Conservation (phyloP, 2,888 invertebrate genomes). For the Reticulitermes lucifugus region DNA sequence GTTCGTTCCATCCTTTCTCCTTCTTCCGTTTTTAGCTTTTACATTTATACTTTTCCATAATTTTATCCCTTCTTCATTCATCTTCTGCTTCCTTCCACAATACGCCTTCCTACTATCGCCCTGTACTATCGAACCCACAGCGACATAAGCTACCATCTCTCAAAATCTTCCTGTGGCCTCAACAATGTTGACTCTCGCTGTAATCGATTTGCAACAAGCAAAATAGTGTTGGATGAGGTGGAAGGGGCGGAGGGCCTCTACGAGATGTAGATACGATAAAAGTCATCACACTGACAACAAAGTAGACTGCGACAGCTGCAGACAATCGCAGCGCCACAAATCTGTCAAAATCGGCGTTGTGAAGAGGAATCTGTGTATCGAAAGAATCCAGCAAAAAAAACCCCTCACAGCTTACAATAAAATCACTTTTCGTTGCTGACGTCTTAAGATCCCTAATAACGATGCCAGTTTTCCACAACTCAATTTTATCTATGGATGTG, state of each 20-base stretch:
- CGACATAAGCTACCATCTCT: background rate
- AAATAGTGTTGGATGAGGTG: background rate
- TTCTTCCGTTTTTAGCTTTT: too few species aligned
- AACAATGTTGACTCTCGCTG: background rate
- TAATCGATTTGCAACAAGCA: background rate
- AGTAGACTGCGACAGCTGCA: slow-evolving; percentile 3
- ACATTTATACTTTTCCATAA: too few species aligned
- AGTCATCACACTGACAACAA: slow-evolving; percentile 8
- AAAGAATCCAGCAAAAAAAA: background rate
- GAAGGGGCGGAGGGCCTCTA: background rate
- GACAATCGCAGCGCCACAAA: background rate
- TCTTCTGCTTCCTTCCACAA: too few species aligned
- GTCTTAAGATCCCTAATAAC: too few species aligned
- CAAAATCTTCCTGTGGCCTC: background rate
- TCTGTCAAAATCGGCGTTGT: background rate
- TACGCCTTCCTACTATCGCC: too few species aligned
- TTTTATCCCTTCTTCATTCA: too few species aligned
- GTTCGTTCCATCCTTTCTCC: too few species aligned
- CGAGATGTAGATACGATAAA: background rate
- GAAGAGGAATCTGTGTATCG: background rate
- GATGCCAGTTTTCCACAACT: too few species aligned
- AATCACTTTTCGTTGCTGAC: too few species aligned
- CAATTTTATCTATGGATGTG: too few species aligned
- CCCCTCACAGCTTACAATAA: too few species aligned
- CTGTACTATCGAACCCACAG: background rate